Evolutionary conservation across 2,888 invertebrate genomes (phyloP), one percentile per base, ranked within the genome.

Genomic region (Phytoseiulus persimilis): DNA sequence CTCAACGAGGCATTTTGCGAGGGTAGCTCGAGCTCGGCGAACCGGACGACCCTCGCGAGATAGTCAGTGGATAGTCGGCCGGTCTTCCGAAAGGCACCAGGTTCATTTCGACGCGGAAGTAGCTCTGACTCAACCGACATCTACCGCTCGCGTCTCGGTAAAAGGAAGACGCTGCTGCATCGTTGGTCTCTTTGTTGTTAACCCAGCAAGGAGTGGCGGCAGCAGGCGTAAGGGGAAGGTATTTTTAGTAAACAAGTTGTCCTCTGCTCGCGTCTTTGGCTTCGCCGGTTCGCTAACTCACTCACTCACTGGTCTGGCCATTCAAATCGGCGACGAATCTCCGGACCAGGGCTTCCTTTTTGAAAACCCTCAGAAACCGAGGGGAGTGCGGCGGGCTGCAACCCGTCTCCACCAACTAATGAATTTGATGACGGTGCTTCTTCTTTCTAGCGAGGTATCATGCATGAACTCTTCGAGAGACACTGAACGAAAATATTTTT

Each of bases 231-330:
- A 23, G 65, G 65, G 65, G 65, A 65, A 65, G 65, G 65, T 65
- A 65, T 65, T 65, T 65, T 65, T 65, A 65, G 65, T 65, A 65
- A 65, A 65, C 65, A 65, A 65, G 65, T 65, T 65, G 65, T 65
- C 65, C 65, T 65, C 65, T 65, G 65, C 65, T 65, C 2, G 65
- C 65, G 5, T 28, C 9, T 18, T 23, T 65, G 65, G 46, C 9
- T 18, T 65, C 18, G 65, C 65, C 18, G 1, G 65, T 23, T 65
- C 65, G 65, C 23, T 65, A 1, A 23, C 65, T 65, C 14, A 65
- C 65, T 65, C 65, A 23, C 65, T 18, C 65, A 18, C 65, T 65
- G 18, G 65, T 65, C 65, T 14, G 18, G 65, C 65, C 65, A 65
- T 65, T 65, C 65, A 65, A 65, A 65, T 65, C 65, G 65, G 18